phyloP scores from a whole-genome alignment of 2,888 invertebrate genomes.

The Agrilus cyanescens region DNA sequence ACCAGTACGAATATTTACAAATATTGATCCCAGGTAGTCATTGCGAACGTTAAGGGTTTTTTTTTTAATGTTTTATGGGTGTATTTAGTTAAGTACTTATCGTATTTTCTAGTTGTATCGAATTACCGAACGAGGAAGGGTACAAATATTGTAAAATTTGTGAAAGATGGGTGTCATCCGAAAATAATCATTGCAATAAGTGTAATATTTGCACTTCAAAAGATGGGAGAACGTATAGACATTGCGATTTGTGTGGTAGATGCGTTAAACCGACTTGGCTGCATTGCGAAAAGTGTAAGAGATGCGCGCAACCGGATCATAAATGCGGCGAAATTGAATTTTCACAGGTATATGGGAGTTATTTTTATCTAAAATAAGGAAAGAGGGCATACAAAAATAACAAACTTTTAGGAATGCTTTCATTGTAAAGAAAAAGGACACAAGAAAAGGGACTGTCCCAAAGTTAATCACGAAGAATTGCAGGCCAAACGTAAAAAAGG shows the following conservation, averaged over 20 bases:
- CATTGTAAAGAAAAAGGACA: conserved; percentile 45
- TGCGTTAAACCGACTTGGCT: conserved; percentile 80
- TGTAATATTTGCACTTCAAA: conserved; percentile 64
- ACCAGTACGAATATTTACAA: conserved; percentile 81
- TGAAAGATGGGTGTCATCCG: conserved; percentile 51
- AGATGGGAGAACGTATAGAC: conserved; percentile 57
- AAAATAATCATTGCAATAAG: conserved; percentile 63
- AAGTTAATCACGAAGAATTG: conserved; percentile 24
- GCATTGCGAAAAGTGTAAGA: conserved; percentile 62
- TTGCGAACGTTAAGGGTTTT: conserved; percentile 22
- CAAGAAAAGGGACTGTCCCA: conserved; percentile 42
- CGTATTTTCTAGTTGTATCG: conserved; percentile 24
- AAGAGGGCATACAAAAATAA: not conserved
- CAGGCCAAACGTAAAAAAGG: conserved; percentile 31
- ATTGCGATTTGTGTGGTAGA: conserved; percentile 50
- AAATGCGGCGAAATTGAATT: conserved; percentile 35
- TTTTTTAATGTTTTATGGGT: conserved; percentile 12
- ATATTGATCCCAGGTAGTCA: conserved; percentile 46
- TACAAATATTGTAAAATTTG: conserved; percentile 66
- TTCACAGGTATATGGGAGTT: conserved; percentile 20
- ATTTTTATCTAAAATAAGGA: not conserved
- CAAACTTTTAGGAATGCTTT: conserved; percentile 40
- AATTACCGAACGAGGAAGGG: conserved; percentile 47
- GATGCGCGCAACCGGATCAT: conserved; percentile 49
- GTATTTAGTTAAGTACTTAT: not conserved